Evolutionary conservation across 2,797 vertebrate species (phyloP).

Genomic region (Smutsia gigantea): DNA sequence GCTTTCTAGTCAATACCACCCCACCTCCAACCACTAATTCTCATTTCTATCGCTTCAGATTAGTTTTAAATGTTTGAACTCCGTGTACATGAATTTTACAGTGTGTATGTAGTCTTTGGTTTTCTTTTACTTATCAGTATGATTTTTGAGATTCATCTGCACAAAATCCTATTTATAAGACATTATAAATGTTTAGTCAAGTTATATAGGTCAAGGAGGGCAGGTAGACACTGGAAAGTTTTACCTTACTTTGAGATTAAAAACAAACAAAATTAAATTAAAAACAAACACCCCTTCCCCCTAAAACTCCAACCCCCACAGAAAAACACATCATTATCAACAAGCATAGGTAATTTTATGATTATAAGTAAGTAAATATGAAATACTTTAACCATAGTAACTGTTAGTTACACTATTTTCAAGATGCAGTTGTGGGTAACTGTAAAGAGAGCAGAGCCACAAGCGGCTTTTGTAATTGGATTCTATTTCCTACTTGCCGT

Average conservation of each 20-base stretch:
- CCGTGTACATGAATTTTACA: not conserved
- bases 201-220: not conserved
- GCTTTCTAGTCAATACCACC: not conserved
- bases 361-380: conserved; percentile 3
- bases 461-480: conserved; percentile 68
- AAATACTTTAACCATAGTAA: conserved; percentile 16
- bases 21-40: not conserved
- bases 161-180: conserved; percentile 35
- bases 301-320: not conserved
- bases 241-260: conserved; percentile 34
- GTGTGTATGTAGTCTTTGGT: not conserved
- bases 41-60: not conserved
- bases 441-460: conserved; percentile 20
- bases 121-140: not conserved
- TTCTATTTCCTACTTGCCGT: conserved; percentile 57
- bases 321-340: not conserved
- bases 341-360: conserved; percentile 24
- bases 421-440: not conserved
- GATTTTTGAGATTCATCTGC: conserved; percentile 11
- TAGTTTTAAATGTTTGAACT: conserved; percentile 43
- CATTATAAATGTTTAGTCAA: not conserved
- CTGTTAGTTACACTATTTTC: conserved; percentile 17
- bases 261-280: conserved; percentile 51
- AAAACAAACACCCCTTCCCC: not conserved
- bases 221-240: not conserved